Base-by-base conservation (phyloP, 1,140 invertebrate species). In the Triops longicaudatus region DNA sequence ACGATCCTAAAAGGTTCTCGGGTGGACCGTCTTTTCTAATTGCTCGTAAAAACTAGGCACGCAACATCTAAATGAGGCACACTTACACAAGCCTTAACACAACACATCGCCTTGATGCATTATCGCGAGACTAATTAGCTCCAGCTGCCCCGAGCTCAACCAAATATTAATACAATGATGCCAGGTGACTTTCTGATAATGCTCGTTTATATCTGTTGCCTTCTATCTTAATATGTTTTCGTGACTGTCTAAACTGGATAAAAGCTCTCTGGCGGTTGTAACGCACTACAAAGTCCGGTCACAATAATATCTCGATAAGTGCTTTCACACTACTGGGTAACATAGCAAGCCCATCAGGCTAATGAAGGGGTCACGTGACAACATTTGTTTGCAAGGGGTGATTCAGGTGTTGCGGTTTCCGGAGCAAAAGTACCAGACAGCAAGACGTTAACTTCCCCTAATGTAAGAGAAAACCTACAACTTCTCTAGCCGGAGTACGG, bases 331-430 rank as follows among this genome's bases (percentile, higher is more conserved):
- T 17, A 63, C 50, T 63, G 50, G n/a, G 50, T 63, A 63, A 63
- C 31, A 37, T 1, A 63, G 50, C 50, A 22, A 63, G 50, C 22
- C 50, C 50, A 63, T 63, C 50, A 63, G 50, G 50, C 50, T 63
- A 63, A 63, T 63, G 50, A 63, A 63, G 50, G 17, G 50, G 50
- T 63, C 50, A 63, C 50, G 50, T 63, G 50, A 63, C 50, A 63
- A 17, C 50, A 22, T 63, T 63, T 63, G 50, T 63, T 63, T 63
- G 50, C 22, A 17, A 63, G 22, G 50, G 22, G 50, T 17, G 50
- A 14, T 14, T 63, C 50, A 63, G 50, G 50, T 63, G 50, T 63
- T 63, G 50, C 50, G 50, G 50, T 63, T 63, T 14, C 50, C 50
- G 10, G 17, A 22, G 50, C 50, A 63, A 63, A 63, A n/a, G 22